Evolutionary conservation across 1,140 invertebrate species (phyloP), one percentile per base, ranked within the genome.

Genomic region (Magallana ariakensis): DNA sequence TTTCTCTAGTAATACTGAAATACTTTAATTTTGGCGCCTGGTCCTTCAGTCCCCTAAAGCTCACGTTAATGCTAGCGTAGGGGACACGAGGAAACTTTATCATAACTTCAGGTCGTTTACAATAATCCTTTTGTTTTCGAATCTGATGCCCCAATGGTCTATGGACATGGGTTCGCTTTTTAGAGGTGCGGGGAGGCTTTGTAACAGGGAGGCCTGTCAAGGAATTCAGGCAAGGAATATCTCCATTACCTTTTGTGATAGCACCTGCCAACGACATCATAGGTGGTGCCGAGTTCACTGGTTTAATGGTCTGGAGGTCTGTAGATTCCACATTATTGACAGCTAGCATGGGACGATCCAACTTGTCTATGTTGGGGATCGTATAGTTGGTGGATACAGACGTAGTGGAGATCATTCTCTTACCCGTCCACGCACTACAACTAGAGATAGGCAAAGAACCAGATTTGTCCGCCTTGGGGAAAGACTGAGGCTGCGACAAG

Each of bases 321-420:
- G 92, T 92, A 13, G 91, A 90, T 70, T 93, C 92, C 54, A 93
- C 92, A 83, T 92, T 92, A 88, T 91, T 93, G 13, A 93, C 92
- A 33, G 90, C 88, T n/a, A 92, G 66, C 10, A 88, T 86, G 10
- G 90, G 90, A 26, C 84, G 83, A 57, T 87, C 87, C 83, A 84
- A 66, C 57, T 81, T 87, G 26, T 87, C 86, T 16, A 66, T 66
- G 58, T 86, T 56, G 80, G 92, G 92, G 60, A 92, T 92, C 11
- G 88, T 88, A 80, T 92, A 92, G 82, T 91, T 93, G 62, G 62
- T 91, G 8, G 92, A 93, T 26, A 92, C 92, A 58, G 92, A 93
- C 7, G 92, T 92, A 75, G 88, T 91, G 46, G 92, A 93, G 2
- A 93, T 89, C 55, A 91, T 92, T 82, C 91, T 90, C 84, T 87